A percentile compares a stretch with the other conserved stretches of the same genome.
These are phyloP conservation scores for Sphaerophoria rueppellii DNA, from an alignment of 2,888 invertebrate genomes.

Conservation along the genomic window DNA sequence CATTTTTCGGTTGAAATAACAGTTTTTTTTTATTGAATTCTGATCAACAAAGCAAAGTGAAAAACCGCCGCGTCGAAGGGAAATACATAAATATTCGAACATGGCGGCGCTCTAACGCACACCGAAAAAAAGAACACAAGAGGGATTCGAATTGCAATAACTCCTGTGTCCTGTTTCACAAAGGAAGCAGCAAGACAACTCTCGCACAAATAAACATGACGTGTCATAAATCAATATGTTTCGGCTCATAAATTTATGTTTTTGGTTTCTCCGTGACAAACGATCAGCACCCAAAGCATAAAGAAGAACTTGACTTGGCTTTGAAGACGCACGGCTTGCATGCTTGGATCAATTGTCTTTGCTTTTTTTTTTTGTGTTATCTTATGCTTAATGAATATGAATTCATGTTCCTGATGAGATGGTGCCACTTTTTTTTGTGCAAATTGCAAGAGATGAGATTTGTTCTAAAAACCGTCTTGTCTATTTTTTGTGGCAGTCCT, in stretches of 20 bases:
- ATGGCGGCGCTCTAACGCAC: conserved; percentile 13
- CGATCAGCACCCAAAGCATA: conserved; percentile 57
- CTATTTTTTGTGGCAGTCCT: neutral
- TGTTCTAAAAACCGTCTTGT: conserved; percentile 20
- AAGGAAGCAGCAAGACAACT: neutral
- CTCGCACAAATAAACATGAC: conserved; percentile 70
- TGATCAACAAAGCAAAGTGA: conserved; percentile 2
- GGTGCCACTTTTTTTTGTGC: conserved; percentile 33
- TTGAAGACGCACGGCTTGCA: conserved; percentile 13
- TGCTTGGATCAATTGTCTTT: conserved; percentile 36
- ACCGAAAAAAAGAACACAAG: conserved; percentile 2
- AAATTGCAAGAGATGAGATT: conserved; percentile 4
- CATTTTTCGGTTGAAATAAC: neutral
- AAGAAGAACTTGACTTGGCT: conserved; percentile 20
- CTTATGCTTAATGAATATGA: conserved; percentile 67
- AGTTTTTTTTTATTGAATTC: neutral
- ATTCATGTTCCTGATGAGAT: conserved; percentile 31
- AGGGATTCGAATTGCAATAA: conserved; percentile 44
- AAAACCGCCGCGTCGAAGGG: neutral
- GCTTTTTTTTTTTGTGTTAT: neutral
- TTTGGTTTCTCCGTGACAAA: conserved; percentile 61
- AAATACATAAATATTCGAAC: conserved; percentile 22
- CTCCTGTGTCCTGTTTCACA: neutral
- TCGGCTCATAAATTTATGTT: conserved; percentile 71
- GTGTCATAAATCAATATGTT: conserved; percentile 71